Percentiles rank a stretch among this genome's conserved stretches.
These are phyloP conservation scores for Actinia tenebrosa DNA, from an alignment of 64 coral and sea anemone genomes.

Conservation along the genomic window DNA sequence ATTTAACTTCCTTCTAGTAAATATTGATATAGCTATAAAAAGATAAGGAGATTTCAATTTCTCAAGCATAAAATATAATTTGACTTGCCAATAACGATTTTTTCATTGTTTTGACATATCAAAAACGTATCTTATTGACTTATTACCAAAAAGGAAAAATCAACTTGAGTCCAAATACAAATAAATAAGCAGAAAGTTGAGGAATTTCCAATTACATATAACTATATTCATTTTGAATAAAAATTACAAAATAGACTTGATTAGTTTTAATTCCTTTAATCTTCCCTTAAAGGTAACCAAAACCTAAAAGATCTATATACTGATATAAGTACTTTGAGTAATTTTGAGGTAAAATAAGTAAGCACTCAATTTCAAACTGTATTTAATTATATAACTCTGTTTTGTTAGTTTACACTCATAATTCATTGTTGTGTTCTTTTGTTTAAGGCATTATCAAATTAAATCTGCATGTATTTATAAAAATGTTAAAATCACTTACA, in stretches of 20 bases:
- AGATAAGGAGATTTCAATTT: not conserved
- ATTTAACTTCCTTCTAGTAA: not conserved
- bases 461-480: not conserved
- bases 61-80: not conserved
- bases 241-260: not conserved
- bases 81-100: not conserved
- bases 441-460: not conserved
- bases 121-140: not conserved
- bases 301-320: not conserved
- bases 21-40: not conserved
- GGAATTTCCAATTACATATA: not conserved
- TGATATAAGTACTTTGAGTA: not conserved
- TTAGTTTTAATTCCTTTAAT: not conserved
- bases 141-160: not conserved
- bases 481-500: constrained; percentile 5
- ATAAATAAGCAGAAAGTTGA: not conserved
- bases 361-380: not conserved
- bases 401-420: not conserved
- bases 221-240: not conserved
- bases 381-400: not conserved
- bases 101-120: not conserved
- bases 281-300: not conserved
- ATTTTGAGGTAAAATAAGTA: not conserved
- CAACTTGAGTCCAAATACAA: not conserved
- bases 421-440: not conserved